Base-by-base conservation (phyloP, 2,113 vertebrate genomes). In the Coregonus clupeaformis region DNA sequence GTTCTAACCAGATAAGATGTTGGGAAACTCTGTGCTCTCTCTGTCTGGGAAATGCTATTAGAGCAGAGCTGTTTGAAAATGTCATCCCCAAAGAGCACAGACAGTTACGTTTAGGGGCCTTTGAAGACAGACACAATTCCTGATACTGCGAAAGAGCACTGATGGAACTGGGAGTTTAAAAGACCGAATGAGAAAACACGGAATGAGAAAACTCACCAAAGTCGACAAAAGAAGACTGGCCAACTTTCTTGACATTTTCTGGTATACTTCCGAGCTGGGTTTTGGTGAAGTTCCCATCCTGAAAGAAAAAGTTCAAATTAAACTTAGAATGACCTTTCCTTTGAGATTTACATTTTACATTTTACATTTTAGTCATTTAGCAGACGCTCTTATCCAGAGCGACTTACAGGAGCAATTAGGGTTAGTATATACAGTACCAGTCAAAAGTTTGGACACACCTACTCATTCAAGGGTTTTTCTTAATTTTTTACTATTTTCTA, bases 181-280 rank as follows among this genome's bases (percentile, higher is more conserved):
- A 60, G 36, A 42, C 9, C 36, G 36, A 42, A n/a, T 22, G 49
- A 60, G 7, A 16, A 60, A 42, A 42, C 36, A 42, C 9, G 70
- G 27, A 11, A 13, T 12, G 64, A 9, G 24, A 27, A 30, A 49
- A 71, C 36, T 42, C 82, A 99, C 98, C 96, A 45, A 99, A 98
- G 90, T 99, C 98, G 4, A 95, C 94, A 85, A 99, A 98, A 25
- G 96, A 94, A 0, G 97, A 97, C 82, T 99, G 97, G 45, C 97
- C 97, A 13, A 96, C 77, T 20, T 72, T 29, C 72, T 69, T 64
- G 63, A 72, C 79, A 65, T 85, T 86, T 22, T 71, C 77, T 4
- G 92, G 92, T 6, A 81, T 80, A 3, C 76, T 29, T 52, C 82
- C 62, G 32, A 32, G 69, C 49, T 68, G 60, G 5, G 42, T 0